Evolutionary conservation across 2,113 vertebrate genomes (phyloP).

Genomic region (Sphyrna mokarran): DNA sequence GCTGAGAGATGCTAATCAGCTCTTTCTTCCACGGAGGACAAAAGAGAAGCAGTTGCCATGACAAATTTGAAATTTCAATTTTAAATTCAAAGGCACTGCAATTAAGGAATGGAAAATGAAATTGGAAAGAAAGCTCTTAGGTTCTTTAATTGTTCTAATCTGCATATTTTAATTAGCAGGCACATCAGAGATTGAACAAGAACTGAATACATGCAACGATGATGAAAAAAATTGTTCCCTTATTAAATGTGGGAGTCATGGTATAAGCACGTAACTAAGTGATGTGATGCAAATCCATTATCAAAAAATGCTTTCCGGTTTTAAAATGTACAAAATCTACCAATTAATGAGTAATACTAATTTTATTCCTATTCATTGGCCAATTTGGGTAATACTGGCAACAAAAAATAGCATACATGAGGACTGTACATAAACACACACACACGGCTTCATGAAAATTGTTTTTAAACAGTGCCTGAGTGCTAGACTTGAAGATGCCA

Average conservation of each 20-base stretch:
- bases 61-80: constrained; percentile 39
- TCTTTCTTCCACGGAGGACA: constrained; percentile 22
- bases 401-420: not conserved
- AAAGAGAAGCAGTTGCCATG: constrained; percentile 42
- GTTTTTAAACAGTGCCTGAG: not conserved
- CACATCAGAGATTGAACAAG: constrained; percentile 33
- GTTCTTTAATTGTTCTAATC: constrained; percentile 37
- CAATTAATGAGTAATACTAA: constrained; percentile 39
- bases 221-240: constrained; percentile 39
- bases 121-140: constrained; percentile 40
- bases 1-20: constrained; percentile 36
- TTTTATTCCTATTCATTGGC: constrained; percentile 20
- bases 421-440: not conserved
- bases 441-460: not conserved
- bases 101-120: constrained; percentile 43
- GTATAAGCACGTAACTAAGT: constrained; percentile 37
- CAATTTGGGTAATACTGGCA: not conserved
- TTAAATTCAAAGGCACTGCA: constrained; percentile 40
- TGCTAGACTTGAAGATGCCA: not conserved
- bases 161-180: constrained; percentile 45
- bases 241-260: constrained; percentile 39
- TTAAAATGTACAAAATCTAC: constrained; percentile 37
- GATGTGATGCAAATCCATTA: constrained; percentile 31
- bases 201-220: constrained; percentile 39
- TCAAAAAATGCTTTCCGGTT: constrained; percentile 16